Evolutionary conservation across 2,113 vertebrate genomes (phyloP).

Genomic region (Pagrus major): DNA sequence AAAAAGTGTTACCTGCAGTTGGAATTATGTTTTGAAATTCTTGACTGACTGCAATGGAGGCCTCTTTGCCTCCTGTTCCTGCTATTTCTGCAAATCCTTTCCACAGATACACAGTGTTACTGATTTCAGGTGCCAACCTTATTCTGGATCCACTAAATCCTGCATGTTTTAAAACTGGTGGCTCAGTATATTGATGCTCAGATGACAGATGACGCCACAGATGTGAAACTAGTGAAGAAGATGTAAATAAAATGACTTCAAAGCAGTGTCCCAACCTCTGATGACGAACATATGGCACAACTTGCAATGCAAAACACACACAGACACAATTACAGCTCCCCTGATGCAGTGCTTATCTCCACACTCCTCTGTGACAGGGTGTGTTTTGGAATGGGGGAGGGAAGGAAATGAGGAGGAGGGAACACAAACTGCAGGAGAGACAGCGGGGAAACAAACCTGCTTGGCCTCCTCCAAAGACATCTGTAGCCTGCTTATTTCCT

Average conservation of each 20-base stretch:
- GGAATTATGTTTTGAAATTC: not conserved
- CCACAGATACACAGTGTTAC: not conserved
- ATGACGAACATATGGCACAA: constrained; percentile 31
- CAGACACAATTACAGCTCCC: constrained; percentile 24
- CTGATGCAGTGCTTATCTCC: constrained; percentile 60
- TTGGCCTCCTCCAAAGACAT: constrained; percentile 87
- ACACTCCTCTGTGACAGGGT: constrained; percentile 53
- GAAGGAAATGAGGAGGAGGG: constrained; percentile 43
- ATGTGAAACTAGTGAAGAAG: constrained; percentile 29
- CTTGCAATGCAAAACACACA: constrained; percentile 35
- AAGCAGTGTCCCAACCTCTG: constrained; percentile 24
- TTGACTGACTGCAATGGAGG: not conserved
- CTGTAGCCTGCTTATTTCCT: constrained; percentile 87
- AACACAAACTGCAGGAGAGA: constrained; percentile 12
- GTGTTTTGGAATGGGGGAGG: constrained; percentile 50
- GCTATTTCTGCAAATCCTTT: not conserved
- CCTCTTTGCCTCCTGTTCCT: not conserved
- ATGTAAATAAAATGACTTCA: constrained; percentile 48
- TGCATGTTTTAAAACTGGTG: constrained; percentile 1
- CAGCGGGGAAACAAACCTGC: constrained; percentile 79
- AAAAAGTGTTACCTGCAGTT: not conserved
- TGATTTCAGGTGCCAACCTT: not conserved
- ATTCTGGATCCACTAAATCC: not conserved
- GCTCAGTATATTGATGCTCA: not conserved
- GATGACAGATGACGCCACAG: too few species aligned